Evolutionary conservation across 2,888 invertebrate genomes (phyloP).

Genomic region (Synergus umbraculus): DNA sequence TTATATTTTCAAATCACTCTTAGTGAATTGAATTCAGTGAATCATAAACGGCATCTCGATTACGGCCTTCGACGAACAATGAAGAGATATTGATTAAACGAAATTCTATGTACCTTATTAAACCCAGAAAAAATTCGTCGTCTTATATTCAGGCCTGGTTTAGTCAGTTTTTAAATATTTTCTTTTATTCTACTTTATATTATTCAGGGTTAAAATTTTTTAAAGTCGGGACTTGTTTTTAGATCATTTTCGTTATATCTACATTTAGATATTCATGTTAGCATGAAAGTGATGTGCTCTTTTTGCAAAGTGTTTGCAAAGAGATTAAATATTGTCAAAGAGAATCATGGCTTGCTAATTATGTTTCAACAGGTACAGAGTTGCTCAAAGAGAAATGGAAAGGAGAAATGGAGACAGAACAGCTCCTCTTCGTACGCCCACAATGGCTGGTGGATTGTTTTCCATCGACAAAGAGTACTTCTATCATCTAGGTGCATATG

Average conservation of each 20-base stretch:
- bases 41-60: conserved; percentile 4
- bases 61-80: neutral
- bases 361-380: conserved; percentile 88
- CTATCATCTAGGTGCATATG: conserved; percentile 98
- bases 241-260: neutral
- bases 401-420: conserved; percentile 95
- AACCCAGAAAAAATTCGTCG: neutral
- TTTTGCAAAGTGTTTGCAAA: neutral
- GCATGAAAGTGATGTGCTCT: neutral
- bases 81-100: conserved; percentile 24
- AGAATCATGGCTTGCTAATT: neutral
- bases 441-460: conserved; percentile 98
- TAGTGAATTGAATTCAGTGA: neutral
- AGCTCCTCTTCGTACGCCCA: conserved; percentile 94
- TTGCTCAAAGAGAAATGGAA: conserved; percentile 97
- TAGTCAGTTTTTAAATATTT: neutral
- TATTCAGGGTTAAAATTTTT: too few species aligned
- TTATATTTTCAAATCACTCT: conserved; percentile 28
- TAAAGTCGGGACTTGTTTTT: neutral
- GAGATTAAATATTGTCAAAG: neutral
- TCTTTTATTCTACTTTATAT: neutral
- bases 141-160: neutral
- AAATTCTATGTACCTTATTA: neutral
- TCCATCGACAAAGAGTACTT: conserved; percentile 98
- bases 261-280: neutral